These are phyloP conservation scores for Chlorops oryzae DNA, from an alignment of 1,140 invertebrate genomes.

Conservation along the genomic window DNA sequence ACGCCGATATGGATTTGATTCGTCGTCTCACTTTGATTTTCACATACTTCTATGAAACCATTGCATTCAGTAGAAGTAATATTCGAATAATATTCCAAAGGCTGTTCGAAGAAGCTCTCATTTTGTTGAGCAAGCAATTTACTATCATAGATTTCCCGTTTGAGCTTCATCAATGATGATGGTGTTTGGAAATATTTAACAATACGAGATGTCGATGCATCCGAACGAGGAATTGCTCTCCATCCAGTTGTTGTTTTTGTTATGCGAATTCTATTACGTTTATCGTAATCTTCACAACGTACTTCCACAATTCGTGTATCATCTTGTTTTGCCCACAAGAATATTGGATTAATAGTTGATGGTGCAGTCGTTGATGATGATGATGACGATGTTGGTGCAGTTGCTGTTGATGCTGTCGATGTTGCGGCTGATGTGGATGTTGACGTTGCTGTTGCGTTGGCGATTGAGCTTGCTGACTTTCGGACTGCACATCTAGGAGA, in stretches of 20 bases:
- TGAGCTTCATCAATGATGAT: conserved; percentile 34
- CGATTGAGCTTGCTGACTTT: conserved; percentile 18
- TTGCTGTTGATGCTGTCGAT: conserved; percentile 6
- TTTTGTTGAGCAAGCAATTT: too few species aligned
- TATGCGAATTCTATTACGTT: conserved; percentile 70
- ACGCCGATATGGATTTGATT: too few species aligned
- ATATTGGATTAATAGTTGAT: conserved; percentile 67
- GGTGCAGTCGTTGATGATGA: neutral
- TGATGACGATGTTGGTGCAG: neutral
- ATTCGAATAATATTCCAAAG: too few species aligned
- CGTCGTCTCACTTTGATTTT: too few species aligned
- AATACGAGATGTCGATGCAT: conserved; percentile 48
- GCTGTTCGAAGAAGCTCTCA: too few species aligned
- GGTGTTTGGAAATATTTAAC: conserved; percentile 40
- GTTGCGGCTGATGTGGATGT: neutral
- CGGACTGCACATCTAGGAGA: conserved; percentile 13
- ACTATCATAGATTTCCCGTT: conserved; percentile 30
- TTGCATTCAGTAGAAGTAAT: too few species aligned
- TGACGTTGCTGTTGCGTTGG: conserved; percentile 10
- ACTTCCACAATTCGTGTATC: conserved; percentile 73
- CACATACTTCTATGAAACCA: too few species aligned
- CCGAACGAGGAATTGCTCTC: conserved; percentile 72
- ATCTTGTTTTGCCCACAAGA: conserved; percentile 71
- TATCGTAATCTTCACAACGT: conserved; percentile 77
- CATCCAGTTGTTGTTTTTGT: conserved; percentile 72